phyloP scores from a whole-genome alignment of 2,113 vertebrate genomes.

The Cyprinodon tularosa region DNA sequence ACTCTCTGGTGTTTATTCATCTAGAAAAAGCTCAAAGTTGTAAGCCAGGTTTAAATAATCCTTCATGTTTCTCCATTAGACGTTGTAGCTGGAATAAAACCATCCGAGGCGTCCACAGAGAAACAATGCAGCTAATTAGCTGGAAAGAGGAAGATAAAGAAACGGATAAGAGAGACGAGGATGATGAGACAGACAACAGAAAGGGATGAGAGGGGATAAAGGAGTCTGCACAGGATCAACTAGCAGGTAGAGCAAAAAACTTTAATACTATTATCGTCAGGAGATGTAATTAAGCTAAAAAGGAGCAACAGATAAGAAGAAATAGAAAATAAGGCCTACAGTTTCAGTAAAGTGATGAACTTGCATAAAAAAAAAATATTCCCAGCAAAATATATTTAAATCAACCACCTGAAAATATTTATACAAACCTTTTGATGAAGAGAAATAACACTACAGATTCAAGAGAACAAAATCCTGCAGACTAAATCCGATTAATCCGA shows the following conservation, averaged over 20 bases:
- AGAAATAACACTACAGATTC: conserved; percentile 20
- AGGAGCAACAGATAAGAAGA: background rate
- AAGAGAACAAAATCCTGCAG: conserved; percentile 23
- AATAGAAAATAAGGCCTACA: background rate
- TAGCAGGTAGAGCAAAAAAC: conserved; percentile 39
- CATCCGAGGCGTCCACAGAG: background rate
- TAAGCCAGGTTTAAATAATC: background rate
- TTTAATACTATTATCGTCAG: conserved; percentile 24
- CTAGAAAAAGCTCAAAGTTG: background rate
- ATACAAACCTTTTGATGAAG: background rate
- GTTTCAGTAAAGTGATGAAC: background rate
- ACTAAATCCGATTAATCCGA: conserved; percentile 47
- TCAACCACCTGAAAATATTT: conserved; percentile 8
- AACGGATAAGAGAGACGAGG: background rate
- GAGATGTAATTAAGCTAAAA: conserved; percentile 13
- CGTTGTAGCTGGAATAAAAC: background rate
- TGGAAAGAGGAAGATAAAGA: background rate
- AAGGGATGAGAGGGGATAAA: conserved; percentile 37
- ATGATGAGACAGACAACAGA: conserved; percentile 44
- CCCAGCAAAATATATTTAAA: background rate
- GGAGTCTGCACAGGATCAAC: conserved; percentile 34
- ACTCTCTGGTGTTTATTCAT: background rate
- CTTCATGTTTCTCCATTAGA: too few species aligned
- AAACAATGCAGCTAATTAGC: background rate
- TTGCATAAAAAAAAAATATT: background rate